Conservation (phyloP, 2,888 invertebrate species). For the Lomographa bimaculata region DNA sequence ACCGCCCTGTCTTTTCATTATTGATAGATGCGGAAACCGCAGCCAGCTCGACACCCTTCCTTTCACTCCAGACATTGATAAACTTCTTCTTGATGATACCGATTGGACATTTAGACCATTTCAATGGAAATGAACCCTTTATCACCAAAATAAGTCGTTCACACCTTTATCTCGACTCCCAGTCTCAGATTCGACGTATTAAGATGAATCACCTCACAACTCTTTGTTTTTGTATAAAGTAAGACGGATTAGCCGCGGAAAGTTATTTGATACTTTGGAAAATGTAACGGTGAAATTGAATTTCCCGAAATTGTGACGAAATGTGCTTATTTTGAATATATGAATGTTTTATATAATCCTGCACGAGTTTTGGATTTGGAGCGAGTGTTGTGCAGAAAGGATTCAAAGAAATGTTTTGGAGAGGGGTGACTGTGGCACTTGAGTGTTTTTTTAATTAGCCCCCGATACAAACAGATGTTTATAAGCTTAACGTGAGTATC, state of each 20-base stretch:
- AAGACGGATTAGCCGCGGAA: slow-evolving; percentile 30
- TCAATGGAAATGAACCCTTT: slow-evolving; percentile 1
- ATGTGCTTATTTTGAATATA: slow-evolving; percentile 10
- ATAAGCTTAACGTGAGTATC: too few relatives aligned
- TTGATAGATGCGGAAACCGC: too few relatives aligned
- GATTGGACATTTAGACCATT: not conserved
- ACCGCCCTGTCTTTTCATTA: too few relatives aligned
- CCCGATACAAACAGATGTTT: too few relatives aligned
- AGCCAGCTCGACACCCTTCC: too few relatives aligned
- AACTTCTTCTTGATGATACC: too few relatives aligned
- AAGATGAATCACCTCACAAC: slow-evolving; percentile 32
- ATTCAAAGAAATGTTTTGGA: too few relatives aligned
- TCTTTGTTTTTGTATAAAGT: slow-evolving; percentile 33
- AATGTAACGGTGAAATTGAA: slow-evolving; percentile 19
- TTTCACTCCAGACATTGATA: too few relatives aligned
- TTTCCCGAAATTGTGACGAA: slow-evolving; percentile 12
- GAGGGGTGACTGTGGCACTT: too few relatives aligned
- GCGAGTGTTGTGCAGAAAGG: not conserved
- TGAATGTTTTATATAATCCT: slow-evolving; percentile 16
- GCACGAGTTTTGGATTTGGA: slow-evolving; percentile 6
- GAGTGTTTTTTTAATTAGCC: too few relatives aligned
- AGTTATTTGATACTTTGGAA: slow-evolving; percentile 29
- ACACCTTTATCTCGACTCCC: slow-evolving; percentile 13
- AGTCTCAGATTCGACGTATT: slow-evolving; percentile 26
- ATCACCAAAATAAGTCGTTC: slow-evolving; percentile 2